Percentiles rank a stretch among this genome's conserved stretches.
phyloP scores from a whole-genome alignment of 2,113 vertebrate genomes.

The Holacanthus passer region DNA sequence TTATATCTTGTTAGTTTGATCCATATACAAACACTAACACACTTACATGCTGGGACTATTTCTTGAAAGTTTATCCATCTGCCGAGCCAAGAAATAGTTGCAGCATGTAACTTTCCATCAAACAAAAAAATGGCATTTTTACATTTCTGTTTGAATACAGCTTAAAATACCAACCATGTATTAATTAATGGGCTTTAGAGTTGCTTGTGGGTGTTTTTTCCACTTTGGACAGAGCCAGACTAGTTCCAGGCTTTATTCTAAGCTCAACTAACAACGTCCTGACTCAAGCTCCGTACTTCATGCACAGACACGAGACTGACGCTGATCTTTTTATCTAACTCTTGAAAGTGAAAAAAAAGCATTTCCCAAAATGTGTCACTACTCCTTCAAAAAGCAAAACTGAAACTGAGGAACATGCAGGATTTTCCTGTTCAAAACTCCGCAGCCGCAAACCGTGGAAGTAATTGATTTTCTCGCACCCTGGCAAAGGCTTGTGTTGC shows the following conservation, averaged over 20 bases:
- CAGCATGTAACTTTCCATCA: too few species aligned
- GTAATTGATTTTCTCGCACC: slow-evolving; percentile 9
- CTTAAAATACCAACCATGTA: too few species aligned
- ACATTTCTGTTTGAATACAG: too few species aligned
- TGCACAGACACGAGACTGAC: neutral
- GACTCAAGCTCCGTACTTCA: neutral
- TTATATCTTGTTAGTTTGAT: neutral
- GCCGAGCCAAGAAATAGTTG: neutral
- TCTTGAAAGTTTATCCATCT: neutral
- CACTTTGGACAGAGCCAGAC: neutral
- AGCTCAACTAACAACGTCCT: slow-evolving; percentile 20
- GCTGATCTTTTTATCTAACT: neutral
- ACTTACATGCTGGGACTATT: neutral
- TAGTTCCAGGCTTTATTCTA: slow-evolving; percentile 13
- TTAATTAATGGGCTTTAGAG: neutral
- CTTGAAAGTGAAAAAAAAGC: neutral
- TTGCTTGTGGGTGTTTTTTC: neutral
- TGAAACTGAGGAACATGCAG: slow-evolving; percentile 34
- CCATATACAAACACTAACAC: neutral
- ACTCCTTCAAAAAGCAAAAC: neutral
- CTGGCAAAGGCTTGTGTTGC: slow-evolving; percentile 33
- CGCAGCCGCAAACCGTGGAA: neutral
- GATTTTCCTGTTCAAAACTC: neutral
- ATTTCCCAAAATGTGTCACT: neutral
- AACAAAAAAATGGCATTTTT: too few species aligned